Base-by-base conservation (phyloP, 2,888 invertebrate species). In the Malachius bipustulatus region DNA sequence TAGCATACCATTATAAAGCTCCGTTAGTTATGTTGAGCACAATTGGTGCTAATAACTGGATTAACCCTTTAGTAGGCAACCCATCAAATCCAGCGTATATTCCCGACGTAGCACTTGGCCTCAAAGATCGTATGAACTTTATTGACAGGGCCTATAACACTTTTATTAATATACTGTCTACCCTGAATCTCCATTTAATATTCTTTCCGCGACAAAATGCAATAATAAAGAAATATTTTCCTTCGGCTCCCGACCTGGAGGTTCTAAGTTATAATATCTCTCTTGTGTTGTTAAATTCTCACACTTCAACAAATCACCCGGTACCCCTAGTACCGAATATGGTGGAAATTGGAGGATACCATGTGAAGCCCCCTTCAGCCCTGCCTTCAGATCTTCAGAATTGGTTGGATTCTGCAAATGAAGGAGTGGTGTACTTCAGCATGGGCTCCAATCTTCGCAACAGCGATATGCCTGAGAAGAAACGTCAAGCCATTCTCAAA, bases 361-460 rank as follows among this genome's bases (percentile, higher is more conserved):
- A 74, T 32, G 38, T 55, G 2, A 30, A 48, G 34, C 43, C 47
- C 4, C 45, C 51, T 1, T 48, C 50, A 35, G 42, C 47, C 32
- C 35, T 56, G 13, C 51, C 56, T 1, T 16, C 41, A 64, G 69
- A 73, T 51, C 51, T 74, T 1, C 61, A 71, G 54, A 55, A 59
- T 13, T 57, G 66, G 37, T 47, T 74, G 36, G 71, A 74, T 42
- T 54, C 60, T 6, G 62, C 73, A 1, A 60, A 57, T 32, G 44
- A 71, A 29, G 75, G 74, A 1, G 70, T 67, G 0, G 60, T 75
- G 2, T 70, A 70, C 40, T 66, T 74, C 41, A 73, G 69, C 44
- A 67, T 77, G 50, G 77, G 76, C 2, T 71, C 75, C 1, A 69
- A 71, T 41, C 59, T 74, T 0, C 62, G 66, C 36, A 70, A 70